Percentiles rank a stretch among this genome's conserved stretches.
phyloP scores from a whole-genome alignment of 2,888 invertebrate species.

The Lapara coniferarum region DNA sequence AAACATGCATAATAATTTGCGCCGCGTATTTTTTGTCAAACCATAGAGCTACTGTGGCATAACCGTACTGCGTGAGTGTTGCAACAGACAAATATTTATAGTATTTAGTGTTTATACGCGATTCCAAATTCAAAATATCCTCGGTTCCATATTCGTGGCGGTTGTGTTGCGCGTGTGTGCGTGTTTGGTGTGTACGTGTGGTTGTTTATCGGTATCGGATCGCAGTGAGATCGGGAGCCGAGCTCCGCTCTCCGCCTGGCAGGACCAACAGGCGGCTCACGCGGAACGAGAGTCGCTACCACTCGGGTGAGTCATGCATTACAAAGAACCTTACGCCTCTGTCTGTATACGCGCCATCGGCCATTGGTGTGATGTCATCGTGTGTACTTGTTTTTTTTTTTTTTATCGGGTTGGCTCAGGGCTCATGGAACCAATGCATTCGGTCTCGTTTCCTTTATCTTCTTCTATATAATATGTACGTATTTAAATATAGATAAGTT shows the following conservation, averaged over 20 bases:
- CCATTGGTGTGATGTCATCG: constrained; percentile 49
- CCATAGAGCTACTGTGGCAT: neutral
- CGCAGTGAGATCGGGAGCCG: constrained; percentile 81
- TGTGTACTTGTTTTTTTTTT: constrained; percentile 34
- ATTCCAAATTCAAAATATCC: constrained; percentile 37
- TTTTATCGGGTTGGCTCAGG: constrained; percentile 42
- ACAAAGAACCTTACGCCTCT: constrained; percentile 50
- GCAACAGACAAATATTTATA: neutral
- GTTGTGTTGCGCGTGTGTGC: constrained; percentile 47
- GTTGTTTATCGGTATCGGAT: constrained; percentile 82
- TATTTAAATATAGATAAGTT: neutral
- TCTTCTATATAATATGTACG: constrained; percentile 6
- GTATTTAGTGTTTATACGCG: constrained; percentile 29
- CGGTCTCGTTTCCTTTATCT: constrained; percentile 33
- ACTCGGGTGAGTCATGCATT: constrained; percentile 91
- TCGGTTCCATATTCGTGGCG: constrained; percentile 39
- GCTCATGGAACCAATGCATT: constrained; percentile 37
- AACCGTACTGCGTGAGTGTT: neutral
- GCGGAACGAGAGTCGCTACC: constrained; percentile 97
- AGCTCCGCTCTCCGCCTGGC: constrained; percentile 84
- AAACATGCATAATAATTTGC: neutral
- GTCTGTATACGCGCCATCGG: constrained; percentile 46
- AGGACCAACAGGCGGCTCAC: constrained; percentile 95
- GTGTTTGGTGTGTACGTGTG: constrained; percentile 68
- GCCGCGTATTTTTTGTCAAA: neutral